These are phyloP conservation scores for Sericinus montela DNA, from an alignment of 2,888 invertebrate species.

Conservation along the genomic window DNA sequence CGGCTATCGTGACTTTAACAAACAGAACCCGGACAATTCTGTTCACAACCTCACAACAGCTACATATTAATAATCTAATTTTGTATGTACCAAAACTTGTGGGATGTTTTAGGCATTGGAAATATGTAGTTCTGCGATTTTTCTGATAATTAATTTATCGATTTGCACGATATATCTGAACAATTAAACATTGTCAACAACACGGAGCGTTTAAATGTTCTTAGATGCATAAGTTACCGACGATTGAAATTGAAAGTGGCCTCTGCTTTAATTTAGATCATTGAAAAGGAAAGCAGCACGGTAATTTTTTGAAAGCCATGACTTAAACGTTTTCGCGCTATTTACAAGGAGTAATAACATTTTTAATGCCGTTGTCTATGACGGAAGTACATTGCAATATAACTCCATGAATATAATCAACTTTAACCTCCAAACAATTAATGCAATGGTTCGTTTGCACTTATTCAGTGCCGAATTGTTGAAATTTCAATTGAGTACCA, in stretches of 20 bases:
- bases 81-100: too few relatives aligned
- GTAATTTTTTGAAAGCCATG: constrained; percentile 13
- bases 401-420: not conserved
- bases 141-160: too few relatives aligned
- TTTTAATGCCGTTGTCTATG: not conserved
- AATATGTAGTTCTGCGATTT: too few relatives aligned
- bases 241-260: constrained; percentile 14
- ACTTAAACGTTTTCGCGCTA: constrained; percentile 6
- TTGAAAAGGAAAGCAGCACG: constrained; percentile 15
- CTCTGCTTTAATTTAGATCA: constrained; percentile 2
- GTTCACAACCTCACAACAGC: too few relatives aligned
- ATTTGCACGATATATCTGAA: too few relatives aligned
- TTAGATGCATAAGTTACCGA: not conserved
- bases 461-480: constrained; percentile 32
- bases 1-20: too few relatives aligned
- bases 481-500: constrained; percentile 32
- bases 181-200: too few relatives aligned
- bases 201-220: too few relatives aligned
- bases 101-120: too few relatives aligned
- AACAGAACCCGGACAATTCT: too few relatives aligned
- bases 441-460: constrained; percentile 10
- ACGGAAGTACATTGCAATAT: not conserved
- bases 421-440: not conserved
- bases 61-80: too few relatives aligned
- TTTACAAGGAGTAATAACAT: not conserved